Conservation (phyloP, 1,140 invertebrate genomes). For the Dreissena polymorpha region DNA sequence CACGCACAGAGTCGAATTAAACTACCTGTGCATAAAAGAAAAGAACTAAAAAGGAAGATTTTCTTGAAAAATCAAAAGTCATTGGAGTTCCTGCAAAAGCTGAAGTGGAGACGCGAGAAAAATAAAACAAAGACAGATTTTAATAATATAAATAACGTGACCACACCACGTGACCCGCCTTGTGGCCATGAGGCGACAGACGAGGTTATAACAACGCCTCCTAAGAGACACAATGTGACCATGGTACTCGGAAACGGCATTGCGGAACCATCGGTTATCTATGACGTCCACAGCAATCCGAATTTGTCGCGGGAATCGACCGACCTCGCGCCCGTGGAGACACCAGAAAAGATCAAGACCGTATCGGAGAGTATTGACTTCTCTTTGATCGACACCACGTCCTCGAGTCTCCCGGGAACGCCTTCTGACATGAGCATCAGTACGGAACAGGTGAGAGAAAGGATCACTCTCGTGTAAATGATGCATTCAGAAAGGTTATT, state of each 20-base stretch:
- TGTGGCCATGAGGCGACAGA: constrained; percentile 47
- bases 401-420: constrained; percentile 55
- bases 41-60: constrained; percentile 71
- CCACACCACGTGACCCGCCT: constrained; percentile 54
- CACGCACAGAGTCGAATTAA: constrained; percentile 76
- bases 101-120: constrained; percentile 63
- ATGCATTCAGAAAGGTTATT: no score
- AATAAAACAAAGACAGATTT: constrained; percentile 56
- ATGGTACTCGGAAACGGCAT: not conserved
- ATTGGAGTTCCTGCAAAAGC: constrained; percentile 67
- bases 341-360: constrained; percentile 49
- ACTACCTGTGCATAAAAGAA: constrained; percentile 71
- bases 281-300: not conserved
- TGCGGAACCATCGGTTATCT: not conserved
- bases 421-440: constrained; percentile 36
- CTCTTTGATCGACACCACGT: constrained; percentile 42
- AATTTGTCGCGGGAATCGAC: not conserved
- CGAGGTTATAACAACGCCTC: not conserved
- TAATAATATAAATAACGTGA: constrained; percentile 49
- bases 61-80: constrained; percentile 72
- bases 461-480: no score
- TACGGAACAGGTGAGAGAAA: constrained; percentile 9
- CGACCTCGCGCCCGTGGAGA: constrained; percentile 6
- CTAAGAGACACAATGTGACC: constrained; percentile 18
- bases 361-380: constrained; percentile 60